Conservation (phyloP, 1,140 invertebrate species). For the Oryzaephilus surinamensis region DNA sequence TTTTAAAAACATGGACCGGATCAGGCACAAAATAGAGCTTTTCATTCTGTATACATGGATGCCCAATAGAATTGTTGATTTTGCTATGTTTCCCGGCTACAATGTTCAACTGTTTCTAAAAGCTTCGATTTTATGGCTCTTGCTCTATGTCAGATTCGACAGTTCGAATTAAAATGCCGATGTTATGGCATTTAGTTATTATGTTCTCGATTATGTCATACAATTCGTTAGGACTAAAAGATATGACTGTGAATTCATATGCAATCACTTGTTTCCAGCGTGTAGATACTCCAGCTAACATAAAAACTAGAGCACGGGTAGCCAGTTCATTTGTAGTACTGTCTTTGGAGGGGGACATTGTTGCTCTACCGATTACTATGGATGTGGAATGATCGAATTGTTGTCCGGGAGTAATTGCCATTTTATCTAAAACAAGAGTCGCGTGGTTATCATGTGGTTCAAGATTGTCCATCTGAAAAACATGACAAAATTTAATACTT, state of each 20-base stretch:
- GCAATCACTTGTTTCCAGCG: slow-evolving; percentile 1
- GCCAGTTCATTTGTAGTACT: background rate
- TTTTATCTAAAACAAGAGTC: slow-evolving; percentile 8
- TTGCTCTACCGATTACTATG: slow-evolving; percentile 4
- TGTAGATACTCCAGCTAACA: slow-evolving; percentile 1
- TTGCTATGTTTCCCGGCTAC: too few relatives aligned
- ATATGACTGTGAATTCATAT: slow-evolving; percentile 2
- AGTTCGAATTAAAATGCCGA: background rate
- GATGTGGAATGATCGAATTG: slow-evolving; percentile 4
- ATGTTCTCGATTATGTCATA: background rate
- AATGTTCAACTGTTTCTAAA: too few relatives aligned
- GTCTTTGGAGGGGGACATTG: background rate
- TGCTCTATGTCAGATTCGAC: background rate
- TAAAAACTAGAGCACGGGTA: slow-evolving; percentile 3
- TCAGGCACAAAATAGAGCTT: slow-evolving; percentile 8
- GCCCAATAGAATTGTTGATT: background rate
- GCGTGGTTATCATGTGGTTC: slow-evolving; percentile 6
- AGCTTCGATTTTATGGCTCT: background rate
- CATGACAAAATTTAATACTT: too few relatives aligned
- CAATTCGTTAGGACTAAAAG: background rate
- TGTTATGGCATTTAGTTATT: background rate
- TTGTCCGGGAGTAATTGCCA: slow-evolving; percentile 7
- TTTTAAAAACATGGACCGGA: slow-evolving; percentile 12
- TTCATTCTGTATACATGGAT: background rate
- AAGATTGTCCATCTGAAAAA: slow-evolving; percentile 6